Base-by-base conservation (phyloP, 2,888 invertebrate genomes). In the Hydrotaea cyrtoneurina region DNA sequence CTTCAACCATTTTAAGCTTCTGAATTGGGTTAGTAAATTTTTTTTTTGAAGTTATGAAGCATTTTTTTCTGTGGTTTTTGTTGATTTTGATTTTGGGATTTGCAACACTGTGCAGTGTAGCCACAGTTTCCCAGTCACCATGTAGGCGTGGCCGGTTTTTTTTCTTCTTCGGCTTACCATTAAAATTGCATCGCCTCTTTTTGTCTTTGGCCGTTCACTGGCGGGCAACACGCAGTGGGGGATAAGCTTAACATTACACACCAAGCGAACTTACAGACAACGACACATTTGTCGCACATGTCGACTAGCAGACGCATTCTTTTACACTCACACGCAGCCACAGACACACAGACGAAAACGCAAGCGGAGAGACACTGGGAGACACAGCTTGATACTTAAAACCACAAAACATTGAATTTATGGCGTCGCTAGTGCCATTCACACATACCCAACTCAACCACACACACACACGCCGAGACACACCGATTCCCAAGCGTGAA, bases 361-460 rank as follows among this genome's bases (percentile, higher is more conserved):
- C n/a, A n/a, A n/a, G 43, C 59, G 31, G 31, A 31, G 31, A 31
- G 31, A 77, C 78, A 59, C 21, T 17, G 43, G 43, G 46, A 69
- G 62, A 85, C 85, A 82, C 85, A 85, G 85, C 82, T 80, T 82
- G 85, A 85, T 80, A 85, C 82, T 85, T 74, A 80, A 69, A 85
- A 85, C 85, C 85, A 85, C 85, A 85, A 80, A 85, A 85, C 85
- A 82, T 85, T 85, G 85, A 85, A 85, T 85, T 85, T 85, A 85
- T 85, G 85, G 85, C 82, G 74, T 85, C 66, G 66, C 66, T 66
- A 66, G 66, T 66, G 66, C 66, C 66, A 66, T 66, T 66, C 66
- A 66, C 66, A 66, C 66, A 66, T 39, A 69, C 69, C 69, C 62
- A 23, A 46, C 23, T 43, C 46, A 69, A 69, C 69, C 69, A 46